Conservation (phyloP, 2,113 vertebrate genomes). For the Oreotragus oreotragus region DNA sequence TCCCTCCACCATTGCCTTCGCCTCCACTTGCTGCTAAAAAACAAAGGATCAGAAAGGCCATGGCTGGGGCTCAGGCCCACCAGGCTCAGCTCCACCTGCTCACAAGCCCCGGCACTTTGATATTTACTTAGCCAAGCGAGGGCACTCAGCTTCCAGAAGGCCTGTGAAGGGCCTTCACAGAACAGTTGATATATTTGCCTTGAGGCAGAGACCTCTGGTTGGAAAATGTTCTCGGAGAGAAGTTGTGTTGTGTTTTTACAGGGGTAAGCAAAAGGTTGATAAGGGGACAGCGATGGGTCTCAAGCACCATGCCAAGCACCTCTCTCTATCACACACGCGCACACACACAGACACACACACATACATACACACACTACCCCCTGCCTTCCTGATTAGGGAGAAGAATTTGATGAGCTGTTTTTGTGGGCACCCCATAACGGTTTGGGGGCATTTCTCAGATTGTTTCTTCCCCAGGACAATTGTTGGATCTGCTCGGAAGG, state of each 20-base stretch:
- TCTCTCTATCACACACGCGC: not conserved
- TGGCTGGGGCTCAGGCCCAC: not conserved
- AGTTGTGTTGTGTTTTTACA: not conserved
- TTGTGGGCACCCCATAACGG: not conserved
- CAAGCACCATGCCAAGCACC: not conserved
- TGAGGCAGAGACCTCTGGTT: not conserved
- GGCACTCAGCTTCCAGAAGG: not conserved
- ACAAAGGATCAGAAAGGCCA: not conserved
- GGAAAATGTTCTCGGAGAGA: not conserved
- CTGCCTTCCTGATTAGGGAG: not conserved
- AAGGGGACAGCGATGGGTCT: not conserved
- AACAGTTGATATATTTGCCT: not conserved
- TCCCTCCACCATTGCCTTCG: slow-evolving; percentile 7
- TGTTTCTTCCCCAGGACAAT: slow-evolving; percentile 34
- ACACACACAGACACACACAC: not conserved
- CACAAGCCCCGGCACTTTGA: not conserved
- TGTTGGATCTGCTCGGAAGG: slow-evolving; percentile 39
- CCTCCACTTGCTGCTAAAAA: slow-evolving; percentile 41
- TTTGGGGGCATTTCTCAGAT: slow-evolving; percentile 8
- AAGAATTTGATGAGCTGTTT: slow-evolving; percentile 52
- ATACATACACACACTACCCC: not conserved
- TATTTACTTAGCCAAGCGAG: not conserved
- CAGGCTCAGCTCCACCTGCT: not conserved
- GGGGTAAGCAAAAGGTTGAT: not conserved
- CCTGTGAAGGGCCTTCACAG: not conserved